Evolutionary conservation across 2,113 vertebrate species (phyloP).

Genomic region (Okapia johnstoni): DNA sequence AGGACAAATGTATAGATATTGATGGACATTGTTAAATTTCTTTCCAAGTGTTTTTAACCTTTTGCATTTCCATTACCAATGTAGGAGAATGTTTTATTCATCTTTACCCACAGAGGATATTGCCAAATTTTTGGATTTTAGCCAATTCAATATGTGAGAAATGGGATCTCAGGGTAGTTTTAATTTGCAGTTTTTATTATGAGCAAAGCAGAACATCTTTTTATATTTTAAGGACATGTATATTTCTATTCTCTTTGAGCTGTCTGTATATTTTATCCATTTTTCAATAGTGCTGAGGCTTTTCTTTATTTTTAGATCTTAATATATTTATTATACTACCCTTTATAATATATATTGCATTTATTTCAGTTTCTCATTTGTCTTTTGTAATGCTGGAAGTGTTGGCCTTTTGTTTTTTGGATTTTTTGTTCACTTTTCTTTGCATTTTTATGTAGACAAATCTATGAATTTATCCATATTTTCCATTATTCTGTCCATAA

Average conservation of each 20-base stretch:
- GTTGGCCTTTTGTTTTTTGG: neutral
- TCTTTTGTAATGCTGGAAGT: neutral
- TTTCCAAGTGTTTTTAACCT: neutral
- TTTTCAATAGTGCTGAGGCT: neutral
- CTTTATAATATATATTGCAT: neutral
- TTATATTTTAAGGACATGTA: neutral
- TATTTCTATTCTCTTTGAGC: neutral
- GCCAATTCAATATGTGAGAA: slow-evolving; percentile 10
- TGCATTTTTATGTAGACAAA: neutral
- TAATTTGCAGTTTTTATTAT: slow-evolving; percentile 34
- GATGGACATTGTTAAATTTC: neutral
- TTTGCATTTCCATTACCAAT: neutral
- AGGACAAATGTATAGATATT: neutral
- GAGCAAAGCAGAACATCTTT: neutral
- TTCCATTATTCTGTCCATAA: neutral
- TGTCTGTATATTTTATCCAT: neutral
- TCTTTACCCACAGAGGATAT: neutral
- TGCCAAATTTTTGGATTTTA: slow-evolving; percentile 26
- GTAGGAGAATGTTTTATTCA: neutral
- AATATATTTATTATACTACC: neutral
- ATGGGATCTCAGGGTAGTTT: neutral
- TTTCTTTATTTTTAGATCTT: neutral
- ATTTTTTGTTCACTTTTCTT: neutral
- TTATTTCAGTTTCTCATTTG: neutral
- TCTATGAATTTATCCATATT: neutral